Base-by-base conservation (phyloP, 2,888 invertebrate species). In the Orgyia antiqua region DNA sequence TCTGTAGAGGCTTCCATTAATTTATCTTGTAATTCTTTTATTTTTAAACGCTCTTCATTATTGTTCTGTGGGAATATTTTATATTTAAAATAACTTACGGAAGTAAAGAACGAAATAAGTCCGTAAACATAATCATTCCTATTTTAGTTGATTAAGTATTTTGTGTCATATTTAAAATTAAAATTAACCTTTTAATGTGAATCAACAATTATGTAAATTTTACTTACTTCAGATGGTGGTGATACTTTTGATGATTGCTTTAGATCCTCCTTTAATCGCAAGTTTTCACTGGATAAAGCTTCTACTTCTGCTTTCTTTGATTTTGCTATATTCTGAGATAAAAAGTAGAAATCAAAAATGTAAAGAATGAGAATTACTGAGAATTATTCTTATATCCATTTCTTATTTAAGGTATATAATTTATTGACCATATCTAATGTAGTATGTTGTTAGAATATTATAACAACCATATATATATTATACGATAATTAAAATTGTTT, bases 1-100 rank as follows among this genome's bases (percentile, higher is more conserved):
- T 96, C 94, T 31, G 87, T 86, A 0, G 93, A 90, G 34, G 94
- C 94, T 49, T 91, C 89, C 29, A 90, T 83, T 18, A 97, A 77
- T 69, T 94, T 93, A 4, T 86, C 83, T 69, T 94, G 92, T 11
- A 97, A 75, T 48, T 92, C 89, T 46, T 89, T 87, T 31, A 96
- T 92, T 68, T 92, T 90, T 23, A 82, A 71, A 52, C 94, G 37
- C 27, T 92, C 88, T 25, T 89, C 86, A 27, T 87, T 82, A 10
- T 91, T 41, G 40, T 51, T 56, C 42, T 48, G 31, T 36, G 7
- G 13, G n/a, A 2, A 3, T 0, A 1, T 13, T 9, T 6, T 10
- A 6, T 18, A n/a, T 12, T 20, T 2, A 11, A 10, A 10, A 10
- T 5, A 15, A 15, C 6, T 15, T 15, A 15, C 6, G 15, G 6